A percentile compares a stretch with the other conserved stretches of the same genome.
Conservation (phyloP, 2,797 vertebrate genomes). For the Trichosurus vulpecula region DNA sequence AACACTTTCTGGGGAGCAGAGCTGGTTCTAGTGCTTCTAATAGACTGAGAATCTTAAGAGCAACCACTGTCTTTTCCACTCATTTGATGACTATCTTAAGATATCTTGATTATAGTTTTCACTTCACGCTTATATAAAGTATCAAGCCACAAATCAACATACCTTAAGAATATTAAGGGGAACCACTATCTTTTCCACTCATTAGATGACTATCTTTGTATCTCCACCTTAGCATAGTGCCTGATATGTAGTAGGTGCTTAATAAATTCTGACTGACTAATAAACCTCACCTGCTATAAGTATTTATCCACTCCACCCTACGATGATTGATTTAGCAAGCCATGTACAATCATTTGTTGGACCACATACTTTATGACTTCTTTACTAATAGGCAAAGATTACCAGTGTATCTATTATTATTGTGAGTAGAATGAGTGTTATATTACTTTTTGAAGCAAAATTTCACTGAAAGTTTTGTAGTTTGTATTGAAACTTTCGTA, state of each 20-base stretch:
- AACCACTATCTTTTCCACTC: background rate
- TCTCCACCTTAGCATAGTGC: background rate
- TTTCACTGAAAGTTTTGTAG: background rate
- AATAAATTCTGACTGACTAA: background rate
- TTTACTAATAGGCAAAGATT: background rate
- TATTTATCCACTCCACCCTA: background rate
- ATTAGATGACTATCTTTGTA: background rate
- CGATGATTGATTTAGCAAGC: background rate
- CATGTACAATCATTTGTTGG: background rate
- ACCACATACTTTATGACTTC: background rate
- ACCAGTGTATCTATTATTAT: background rate
- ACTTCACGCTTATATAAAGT: too few relatives aligned
- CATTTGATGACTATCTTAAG: too few relatives aligned
- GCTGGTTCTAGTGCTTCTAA: background rate
- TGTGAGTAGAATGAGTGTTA: background rate
- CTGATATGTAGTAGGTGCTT: background rate
- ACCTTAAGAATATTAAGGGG: background rate
- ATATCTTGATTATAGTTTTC: too few relatives aligned
- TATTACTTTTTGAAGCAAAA: background rate
- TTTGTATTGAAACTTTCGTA: background rate
- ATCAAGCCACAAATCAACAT: too few relatives aligned
- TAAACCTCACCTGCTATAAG: background rate
- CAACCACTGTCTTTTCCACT: background rate
- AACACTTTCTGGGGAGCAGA: background rate
- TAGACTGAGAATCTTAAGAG: background rate